These are phyloP conservation scores for Dioctria rufipes DNA, from an alignment of 2,888 invertebrate species.

Conservation along the genomic window DNA sequence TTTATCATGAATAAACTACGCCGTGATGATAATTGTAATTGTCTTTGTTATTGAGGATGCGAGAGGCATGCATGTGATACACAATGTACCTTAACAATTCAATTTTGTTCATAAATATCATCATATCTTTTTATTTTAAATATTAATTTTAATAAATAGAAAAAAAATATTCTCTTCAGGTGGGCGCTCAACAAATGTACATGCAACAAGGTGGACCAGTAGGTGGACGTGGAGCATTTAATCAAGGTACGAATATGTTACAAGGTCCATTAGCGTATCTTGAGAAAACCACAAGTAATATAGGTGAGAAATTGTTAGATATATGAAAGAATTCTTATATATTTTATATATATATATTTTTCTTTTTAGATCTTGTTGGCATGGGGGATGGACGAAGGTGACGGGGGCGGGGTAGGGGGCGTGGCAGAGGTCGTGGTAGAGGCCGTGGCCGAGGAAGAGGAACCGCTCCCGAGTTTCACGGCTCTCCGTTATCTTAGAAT, in stretches of 20 bases:
- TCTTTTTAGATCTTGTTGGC: constrained; percentile 75
- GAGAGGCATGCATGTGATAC: too few relatives aligned
- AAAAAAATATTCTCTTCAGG: constrained; percentile 44
- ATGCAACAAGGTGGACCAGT: constrained; percentile 57
- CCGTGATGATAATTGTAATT: too few relatives aligned
- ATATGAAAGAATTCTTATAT: too few relatives aligned
- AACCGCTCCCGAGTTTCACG: constrained; percentile 61
- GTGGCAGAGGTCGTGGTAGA: constrained; percentile 85
- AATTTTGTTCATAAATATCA: too few relatives aligned
- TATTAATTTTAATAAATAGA: too few relatives aligned
- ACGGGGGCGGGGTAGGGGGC: constrained; percentile 91
- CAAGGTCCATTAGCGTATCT: constrained; percentile 90
- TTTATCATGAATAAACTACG: too few relatives aligned
- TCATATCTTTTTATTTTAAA: too few relatives aligned
- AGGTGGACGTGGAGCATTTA: constrained; percentile 70
- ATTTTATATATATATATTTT: background rate
- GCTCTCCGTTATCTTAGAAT: constrained; percentile 59
- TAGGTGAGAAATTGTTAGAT: constrained; percentile 74
- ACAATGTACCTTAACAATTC: too few relatives aligned
- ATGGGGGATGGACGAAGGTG: constrained; percentile 88
- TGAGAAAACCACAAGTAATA: constrained; percentile 92
- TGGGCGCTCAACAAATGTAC: constrained; percentile 59
- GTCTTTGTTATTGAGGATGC: too few relatives aligned
- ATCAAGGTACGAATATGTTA: constrained; percentile 74
- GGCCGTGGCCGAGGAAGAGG: constrained; percentile 76